Base-by-base conservation (phyloP, 2,888 invertebrate genomes). In the Drosophila mimica region DNA sequence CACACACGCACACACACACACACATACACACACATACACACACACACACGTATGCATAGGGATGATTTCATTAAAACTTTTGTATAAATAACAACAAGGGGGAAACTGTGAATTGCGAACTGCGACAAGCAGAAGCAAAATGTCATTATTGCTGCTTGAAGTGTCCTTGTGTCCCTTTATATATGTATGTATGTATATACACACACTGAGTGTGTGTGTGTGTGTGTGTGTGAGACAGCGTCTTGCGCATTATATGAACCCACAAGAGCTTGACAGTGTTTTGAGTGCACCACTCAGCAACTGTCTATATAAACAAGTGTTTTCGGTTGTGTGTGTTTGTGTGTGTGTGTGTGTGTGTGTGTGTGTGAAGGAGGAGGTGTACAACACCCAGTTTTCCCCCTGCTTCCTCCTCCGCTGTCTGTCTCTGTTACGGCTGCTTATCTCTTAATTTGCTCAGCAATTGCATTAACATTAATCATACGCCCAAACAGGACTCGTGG, bases 401-500 rank as follows among this genome's bases (percentile, higher is more conserved):
- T 17, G 25, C 5, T 3, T 4, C 8, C 8, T 15, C 17, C 17
- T 36, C 1, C 3, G 1, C 0, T 15, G 15, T 15, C 15, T 5
- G 4, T 36, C 9, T 43, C 11, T 43, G 43, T 43, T 25, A 25
- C 4, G 7, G 46, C 8, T 40, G 40, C 9, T 40, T 40, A n/a
- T 40, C 17, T 54, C 40, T 40, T 15, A 62, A 65, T 74, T 73
- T 46, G 56, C 25, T 20, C 52, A 52, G 71, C 65, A 61, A 64
- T 69, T 74, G 67, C 79, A 80, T 80, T 80, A 77, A 78, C 75
- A 80, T 82, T 73, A 80, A 82, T 82, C 73, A 74, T 78, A 79
- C 71, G 70, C 65, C 56, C 54, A 65, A 65, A 49, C 82, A 97
- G 98, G 96, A 90, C 95, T 96, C 92, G 94, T 97, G 30, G 99